Base-by-base conservation (phyloP, 2,113 vertebrate species). In the Stigmatopora nigra region DNA sequence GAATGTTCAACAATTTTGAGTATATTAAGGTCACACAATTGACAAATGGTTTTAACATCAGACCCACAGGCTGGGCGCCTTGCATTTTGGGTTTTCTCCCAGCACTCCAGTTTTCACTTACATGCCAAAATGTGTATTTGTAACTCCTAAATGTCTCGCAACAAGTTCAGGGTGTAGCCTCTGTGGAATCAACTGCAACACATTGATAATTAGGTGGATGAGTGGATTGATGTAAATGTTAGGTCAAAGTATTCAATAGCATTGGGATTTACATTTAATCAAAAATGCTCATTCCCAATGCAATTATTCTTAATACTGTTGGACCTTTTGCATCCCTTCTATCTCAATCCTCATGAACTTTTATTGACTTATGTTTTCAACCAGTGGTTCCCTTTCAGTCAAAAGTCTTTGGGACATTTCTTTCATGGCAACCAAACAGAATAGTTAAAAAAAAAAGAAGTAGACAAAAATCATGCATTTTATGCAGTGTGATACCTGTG, bases 391-490 rank as follows among this genome's bases (percentile, higher is more conserved):
- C 63, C 20, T 65, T 31, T 64, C 47, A 56, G 17, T 7, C 25
- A 61, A 66, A 65, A 61, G 52, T 60, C 58, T 59, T 68, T 59
- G 25, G 56, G 65, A 25, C 48, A 12, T 38, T 45, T 12, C 60
- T 73, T 63, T 68, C 20, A 65, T 59, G 63, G 14, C 45, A 20
- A 52, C 5, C 35, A 52, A 76, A 69, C 71, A 63, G 38, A 41
- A 53, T 53, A 53, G 63, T 59, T 35, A 56, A 73, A 64, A 56
- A 63, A 56, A 73, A 64, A 56, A 63, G 63, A 70, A 68, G 65
- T 65, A 67, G 65, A 72, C 74, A 5, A 31, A 56, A 15, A 41
- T 1, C 15, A 2, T 31, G 2, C 4, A 15, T 12, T 25, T 56
- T 31, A 31, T 35, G 25, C 53, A 56, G 13, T 12, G 6, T 7